Conservation (phyloP, 1,140 invertebrate species). For the Rhyzopertha dominica region DNA sequence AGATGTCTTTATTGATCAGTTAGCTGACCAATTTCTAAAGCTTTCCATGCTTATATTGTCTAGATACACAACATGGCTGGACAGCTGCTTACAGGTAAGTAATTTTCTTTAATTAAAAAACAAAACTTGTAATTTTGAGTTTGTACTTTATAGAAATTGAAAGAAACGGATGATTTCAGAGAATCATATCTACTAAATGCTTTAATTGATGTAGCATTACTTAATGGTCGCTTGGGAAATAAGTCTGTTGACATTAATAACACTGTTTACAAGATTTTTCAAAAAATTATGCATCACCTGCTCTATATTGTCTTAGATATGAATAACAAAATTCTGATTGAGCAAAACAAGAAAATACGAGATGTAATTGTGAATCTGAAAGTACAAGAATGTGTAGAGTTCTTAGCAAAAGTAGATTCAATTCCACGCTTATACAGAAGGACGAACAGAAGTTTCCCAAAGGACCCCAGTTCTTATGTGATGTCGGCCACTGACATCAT, state of each 20-base stretch:
- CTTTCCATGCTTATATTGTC: conserved; percentile 34
- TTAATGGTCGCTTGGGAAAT: too few species aligned
- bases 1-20: conserved; percentile 34
- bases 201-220: conserved; percentile 31
- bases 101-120: neutral
- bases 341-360: conserved; percentile 48
- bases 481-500: too few species aligned
- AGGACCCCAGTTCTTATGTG: conserved; percentile 73
- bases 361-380: conserved; percentile 49
- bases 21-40: conserved; percentile 39
- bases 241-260: conserved; percentile 18
- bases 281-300: conserved; percentile 18
- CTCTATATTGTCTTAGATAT: conserved; percentile 26
- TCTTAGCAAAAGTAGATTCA: conserved; percentile 76
- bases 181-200: too few species aligned
- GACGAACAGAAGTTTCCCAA: conserved; percentile 83
- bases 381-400: conserved; percentile 50
- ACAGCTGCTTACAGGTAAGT: conserved; percentile 26
- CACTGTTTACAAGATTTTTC: conserved; percentile 31
- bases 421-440: conserved; percentile 88
- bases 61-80: conserved; percentile 32
- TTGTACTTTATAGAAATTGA: too few species aligned
- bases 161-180: too few species aligned
- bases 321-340: conserved; percentile 46
- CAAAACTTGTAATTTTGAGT: too few species aligned